Conservation (phyloP, 2,797 vertebrate species). For the Poeciliopsis turneri region DNA sequence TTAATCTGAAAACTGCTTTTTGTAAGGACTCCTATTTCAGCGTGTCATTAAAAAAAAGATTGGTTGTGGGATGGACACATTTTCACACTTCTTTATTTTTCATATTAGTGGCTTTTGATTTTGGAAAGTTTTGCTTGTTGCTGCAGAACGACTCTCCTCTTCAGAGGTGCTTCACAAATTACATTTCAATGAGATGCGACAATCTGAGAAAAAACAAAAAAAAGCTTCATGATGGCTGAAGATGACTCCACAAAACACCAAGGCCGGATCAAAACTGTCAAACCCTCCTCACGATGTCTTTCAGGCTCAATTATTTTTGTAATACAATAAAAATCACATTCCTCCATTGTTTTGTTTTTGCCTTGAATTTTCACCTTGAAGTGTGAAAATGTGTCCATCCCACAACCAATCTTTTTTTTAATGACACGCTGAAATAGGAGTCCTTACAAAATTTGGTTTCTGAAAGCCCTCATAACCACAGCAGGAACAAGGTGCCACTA, state of each 20-base stretch:
- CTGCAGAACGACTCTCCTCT: not conserved
- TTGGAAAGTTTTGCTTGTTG: not conserved
- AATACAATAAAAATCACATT: not conserved
- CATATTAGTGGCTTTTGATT: not conserved
- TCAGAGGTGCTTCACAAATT: not conserved
- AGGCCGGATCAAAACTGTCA: not conserved
- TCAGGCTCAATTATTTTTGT: not conserved
- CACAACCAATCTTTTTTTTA: no score
- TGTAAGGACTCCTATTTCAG: not conserved
- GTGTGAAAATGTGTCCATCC: no score
- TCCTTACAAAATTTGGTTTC: no score
- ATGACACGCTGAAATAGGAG: no score
- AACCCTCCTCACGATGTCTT: not conserved
- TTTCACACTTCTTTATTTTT: not conserved
- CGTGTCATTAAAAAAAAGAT: not conserved
- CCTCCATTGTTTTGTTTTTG: not conserved
- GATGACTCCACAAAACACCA: constrained; percentile 5
- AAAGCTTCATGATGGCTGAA: not conserved
- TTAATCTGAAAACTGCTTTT: not conserved
- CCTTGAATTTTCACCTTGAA: no score
- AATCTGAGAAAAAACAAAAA: not conserved
- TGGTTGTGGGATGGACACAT: not conserved
- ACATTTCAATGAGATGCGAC: not conserved
- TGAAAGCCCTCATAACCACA: not conserved
- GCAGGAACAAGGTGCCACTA: not conserved